Base-by-base conservation (phyloP, 2,888 invertebrate genomes). In the Pyrrhosoma nymphula region DNA sequence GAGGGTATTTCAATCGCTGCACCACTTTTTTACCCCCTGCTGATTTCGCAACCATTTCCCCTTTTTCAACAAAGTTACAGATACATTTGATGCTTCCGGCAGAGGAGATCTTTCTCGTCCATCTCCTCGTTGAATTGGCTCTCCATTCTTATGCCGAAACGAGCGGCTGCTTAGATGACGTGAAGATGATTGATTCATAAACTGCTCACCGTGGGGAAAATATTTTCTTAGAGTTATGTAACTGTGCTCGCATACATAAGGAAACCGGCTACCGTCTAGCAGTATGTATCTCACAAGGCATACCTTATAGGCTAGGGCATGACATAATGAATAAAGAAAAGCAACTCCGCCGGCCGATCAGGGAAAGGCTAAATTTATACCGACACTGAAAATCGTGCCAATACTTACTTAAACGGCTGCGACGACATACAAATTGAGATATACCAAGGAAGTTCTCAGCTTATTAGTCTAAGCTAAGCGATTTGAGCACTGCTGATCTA, bases 141-240 rank as follows among this genome's bases (percentile, higher is more conserved):
- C 35, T 18, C 82, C 18, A 18, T 35, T 35, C 82, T 82, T 16
- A 26, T 82, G 26, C 82, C 35, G 0, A 82, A 35, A 82, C 14
- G 82, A 35, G 30, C 30, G 82, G 16, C 82, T 16, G 30, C 30
- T 47, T 82, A 82, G 82, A 35, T 82, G 82, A 82, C 82, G 35
- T 23, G 10, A 82, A 82, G 82, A 82, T 82, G 82, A 82, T 82
- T 82, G 82, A 82, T 82, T 82, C 35, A 35, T 82, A 82, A 82
- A 35, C 82, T 82, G 26, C 16, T 8, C 69, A 1, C 69, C n/a
- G 69, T 16, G 82, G 35, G 35, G 35, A 82, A 82, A 82, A 82
- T 14, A 8, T 18, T 35, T 18, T 10, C 2, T 35, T 3, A 8
- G 82, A n/a, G 35, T 82, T 82, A 82, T 82, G 82, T 35, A 82